Evolutionary conservation across 2,113 vertebrate genomes (phyloP), one percentile per base, ranked within the genome.

Genomic region (Haplochromis vanheusdeni): DNA sequence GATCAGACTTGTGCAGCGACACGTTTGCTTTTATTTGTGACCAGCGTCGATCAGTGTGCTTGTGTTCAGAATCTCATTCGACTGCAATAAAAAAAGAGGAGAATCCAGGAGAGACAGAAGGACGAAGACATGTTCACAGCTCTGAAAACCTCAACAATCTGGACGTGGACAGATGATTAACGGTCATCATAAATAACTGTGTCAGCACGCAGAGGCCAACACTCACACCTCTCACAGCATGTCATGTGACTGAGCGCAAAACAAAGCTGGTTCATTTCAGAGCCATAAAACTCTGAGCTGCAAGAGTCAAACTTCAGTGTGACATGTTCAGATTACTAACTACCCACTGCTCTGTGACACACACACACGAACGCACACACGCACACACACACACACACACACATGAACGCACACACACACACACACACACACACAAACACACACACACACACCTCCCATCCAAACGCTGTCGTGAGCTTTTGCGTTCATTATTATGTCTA

Each of bases 401-500:
- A 5, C 12, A 33, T n/a, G n/a, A n/a, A n/a, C n/a, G n/a, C n/a
- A n/a, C 52, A 68, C 62, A 6, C 19, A 54, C 49, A 51, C 37
- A 11, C 9, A 89, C 35, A 1, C 3, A 37, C 8, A 9, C 7
- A 35, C 33, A 33, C 7, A 3, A 6, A 31, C 81, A 89, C 77
- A 79, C 26, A 5, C 12, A 33, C 28, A 33, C 17, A 55, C 40
- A 60, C 51, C 51, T 42, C 58, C 51, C 7, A 55, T 13, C 16
- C 33, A 52, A n/a, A 51, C 51, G 40, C 40, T 26, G 16, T 19
- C 12, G 40, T 58, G 80, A 77, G 55, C 58, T 13, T 89, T 83
- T 86, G 60, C 31, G 86, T 62, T 62, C 58, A 62, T 62, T 62
- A 35, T 33, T 35, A 4, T 62, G 58, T 85, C 56, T 86, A 87